Conservation (phyloP, 2,797 vertebrate species). For the Morus bassanus region DNA sequence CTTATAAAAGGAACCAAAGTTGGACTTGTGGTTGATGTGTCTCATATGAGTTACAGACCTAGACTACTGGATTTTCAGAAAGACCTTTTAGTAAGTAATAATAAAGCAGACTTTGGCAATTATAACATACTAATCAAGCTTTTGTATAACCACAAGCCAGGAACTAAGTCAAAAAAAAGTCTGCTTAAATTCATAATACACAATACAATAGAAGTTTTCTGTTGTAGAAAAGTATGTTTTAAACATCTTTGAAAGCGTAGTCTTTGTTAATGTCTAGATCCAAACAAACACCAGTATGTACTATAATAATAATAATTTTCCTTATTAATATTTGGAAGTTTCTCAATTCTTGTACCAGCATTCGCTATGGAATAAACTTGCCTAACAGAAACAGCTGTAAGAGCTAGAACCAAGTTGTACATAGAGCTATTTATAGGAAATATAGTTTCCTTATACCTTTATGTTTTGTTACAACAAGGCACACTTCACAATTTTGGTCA, state of each 20-base stretch:
- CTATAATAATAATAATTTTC: not conserved
- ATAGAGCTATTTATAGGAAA: not conserved
- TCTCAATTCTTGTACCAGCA: not conserved
- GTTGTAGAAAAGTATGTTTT: not conserved
- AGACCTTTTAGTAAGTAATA: constrained; percentile 75
- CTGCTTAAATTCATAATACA: not conserved
- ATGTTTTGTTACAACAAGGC: not conserved
- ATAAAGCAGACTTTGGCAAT: not conserved
- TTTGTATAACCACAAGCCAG: not conserved
- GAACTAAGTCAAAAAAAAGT: not conserved
- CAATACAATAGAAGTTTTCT: not conserved
- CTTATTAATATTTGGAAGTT: not conserved
- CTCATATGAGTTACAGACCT: constrained; percentile 53
- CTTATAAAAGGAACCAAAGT: constrained; percentile 75
- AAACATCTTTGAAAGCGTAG: not conserved
- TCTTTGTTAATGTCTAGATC: not conserved
- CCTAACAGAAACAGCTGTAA: not conserved
- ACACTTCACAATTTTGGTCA: not conserved
- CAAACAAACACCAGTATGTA: not conserved
- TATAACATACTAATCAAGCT: not conserved
- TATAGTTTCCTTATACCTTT: not conserved
- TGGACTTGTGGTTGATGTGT: constrained; percentile 75
- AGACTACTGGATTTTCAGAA: constrained; percentile 71
- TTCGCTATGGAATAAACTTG: not conserved
- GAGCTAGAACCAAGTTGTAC: not conserved